Conservation (phyloP, 2,888 invertebrate species). For the Ceriagrion tenellum region DNA sequence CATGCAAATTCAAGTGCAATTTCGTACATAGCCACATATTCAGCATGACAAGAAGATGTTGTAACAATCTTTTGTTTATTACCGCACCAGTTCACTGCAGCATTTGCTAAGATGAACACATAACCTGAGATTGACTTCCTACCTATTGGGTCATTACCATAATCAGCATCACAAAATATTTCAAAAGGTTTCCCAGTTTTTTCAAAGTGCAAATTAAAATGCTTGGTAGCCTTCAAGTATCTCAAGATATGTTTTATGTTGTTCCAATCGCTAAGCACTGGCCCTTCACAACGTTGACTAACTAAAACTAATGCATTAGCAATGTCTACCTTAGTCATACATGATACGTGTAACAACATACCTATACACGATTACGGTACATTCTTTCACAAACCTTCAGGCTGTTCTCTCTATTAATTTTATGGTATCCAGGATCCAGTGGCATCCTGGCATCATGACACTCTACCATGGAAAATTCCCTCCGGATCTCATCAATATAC, state of each 20-base stretch:
- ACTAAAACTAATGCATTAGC: not conserved
- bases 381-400: no score
- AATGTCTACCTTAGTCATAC: no score
- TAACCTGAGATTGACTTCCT: not conserved
- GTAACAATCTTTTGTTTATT: not conserved
- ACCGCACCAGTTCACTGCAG: not conserved
- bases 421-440: no score
- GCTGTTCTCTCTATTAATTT: no score
- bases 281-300: not conserved
- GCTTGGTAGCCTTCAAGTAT: not conserved
- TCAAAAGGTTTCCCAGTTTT: not conserved
- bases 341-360: no score
- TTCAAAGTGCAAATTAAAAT: not conserved
- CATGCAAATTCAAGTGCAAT: no score
- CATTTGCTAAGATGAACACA: not conserved
- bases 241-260: not conserved
- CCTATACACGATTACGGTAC: no score
- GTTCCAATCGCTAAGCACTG: not conserved
- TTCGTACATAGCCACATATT: no score
- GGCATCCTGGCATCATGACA: no score
- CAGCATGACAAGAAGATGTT: no score
- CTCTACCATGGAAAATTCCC: no score
- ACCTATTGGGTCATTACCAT: not conserved
- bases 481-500: no score
- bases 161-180: not conserved